Base-by-base conservation (phyloP, 2,113 vertebrate species). In the Gasterosteus aculeatus region DNA sequence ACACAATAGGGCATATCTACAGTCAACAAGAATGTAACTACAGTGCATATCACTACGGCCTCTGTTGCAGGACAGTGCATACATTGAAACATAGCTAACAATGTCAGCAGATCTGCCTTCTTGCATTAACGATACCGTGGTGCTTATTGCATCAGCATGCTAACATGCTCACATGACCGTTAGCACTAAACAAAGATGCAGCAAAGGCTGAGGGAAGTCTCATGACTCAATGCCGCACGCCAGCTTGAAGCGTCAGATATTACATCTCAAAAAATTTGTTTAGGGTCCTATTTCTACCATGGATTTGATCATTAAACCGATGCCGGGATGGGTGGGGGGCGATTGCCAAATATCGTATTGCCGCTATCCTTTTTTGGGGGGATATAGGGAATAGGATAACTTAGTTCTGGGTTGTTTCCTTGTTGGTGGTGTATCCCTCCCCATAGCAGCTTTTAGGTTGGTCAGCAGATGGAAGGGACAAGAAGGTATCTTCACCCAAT, bases 1-100 rank as follows among this genome's bases (percentile, higher is more conserved):
- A 72, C 41, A 85, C 59, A 74, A 71, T 69, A 35, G 4, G 10
- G 29, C 53, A 2, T 87, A 88, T 89, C 87, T 86, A 78, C 68
- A 82, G 64, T 75, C 75, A 83, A 80, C 64, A 75, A n/a, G 41
- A 75, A 47, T 42, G 15, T 57, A 59, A 75, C 0, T 35, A 38
- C 56, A 69, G 11, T 71, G 3, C 63, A 76, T 82, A 78, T 57
- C 31, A 54, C 49, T 65, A 33, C 44, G 5, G 42, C 1, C 42
- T 12, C 33, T 33, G 33, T 33, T 44, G n/a, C 41, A 56, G 12
- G 46, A 73, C 16, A 54, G 10, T 35, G 19, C 15, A 38, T 42
- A 49, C 0, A 31, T 10, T 18, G 44, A 54, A 35, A 56, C 6
- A 44, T n/a, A 26, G 22, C 11, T 12, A 39, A 60, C 4, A n/a